Percentiles rank a stretch among this genome's conserved stretches.
Evolutionary conservation across 1,140 invertebrate genomes (phyloP).

Genomic region (Ruditapes philippinarum): DNA sequence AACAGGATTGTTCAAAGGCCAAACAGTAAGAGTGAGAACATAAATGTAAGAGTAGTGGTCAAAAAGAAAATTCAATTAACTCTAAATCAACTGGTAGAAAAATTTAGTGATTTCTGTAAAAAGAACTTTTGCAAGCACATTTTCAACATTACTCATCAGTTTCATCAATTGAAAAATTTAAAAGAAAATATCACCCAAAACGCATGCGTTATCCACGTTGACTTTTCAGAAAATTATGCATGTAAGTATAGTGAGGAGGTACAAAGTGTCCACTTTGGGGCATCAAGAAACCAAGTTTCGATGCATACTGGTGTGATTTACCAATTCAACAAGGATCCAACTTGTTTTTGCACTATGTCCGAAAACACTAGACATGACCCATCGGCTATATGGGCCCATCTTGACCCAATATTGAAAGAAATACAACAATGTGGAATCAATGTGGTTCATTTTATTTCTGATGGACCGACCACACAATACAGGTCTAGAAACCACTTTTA

Average conservation of each 20-base stretch:
- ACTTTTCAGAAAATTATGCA: constrained; percentile 61
- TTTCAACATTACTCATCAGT: too few species aligned
- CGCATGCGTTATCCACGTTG: constrained; percentile 49
- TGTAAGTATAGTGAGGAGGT: constrained; percentile 13
- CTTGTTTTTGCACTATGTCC: constrained; percentile 34
- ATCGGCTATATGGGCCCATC: constrained; percentile 39
- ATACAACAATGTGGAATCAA: constrained; percentile 54
- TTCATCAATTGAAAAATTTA: too few species aligned
- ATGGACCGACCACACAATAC: constrained; percentile 67
- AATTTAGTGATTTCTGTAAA: too few species aligned
- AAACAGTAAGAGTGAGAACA: too few species aligned
- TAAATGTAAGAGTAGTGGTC: too few species aligned
- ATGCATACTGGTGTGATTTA: constrained; percentile 34
- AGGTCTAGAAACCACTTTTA: constrained; percentile 69
- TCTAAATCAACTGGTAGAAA: too few species aligned
- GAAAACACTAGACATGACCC: constrained; percentile 27
- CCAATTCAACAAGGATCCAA: not conserved
- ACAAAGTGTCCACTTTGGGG: constrained; percentile 56
- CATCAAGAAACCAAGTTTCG: constrained; percentile 37
- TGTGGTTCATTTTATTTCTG: constrained; percentile 42
- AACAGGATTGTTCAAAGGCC: too few species aligned
- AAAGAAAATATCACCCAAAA: not conserved
- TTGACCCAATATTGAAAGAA: constrained; percentile 50
- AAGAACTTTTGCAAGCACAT: too few species aligned
- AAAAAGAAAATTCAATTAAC: too few species aligned